Percentiles rank a stretch among this genome's conserved stretches.
Conservation (phyloP, 2,113 vertebrate genomes). For the Pimephales promelas region DNA sequence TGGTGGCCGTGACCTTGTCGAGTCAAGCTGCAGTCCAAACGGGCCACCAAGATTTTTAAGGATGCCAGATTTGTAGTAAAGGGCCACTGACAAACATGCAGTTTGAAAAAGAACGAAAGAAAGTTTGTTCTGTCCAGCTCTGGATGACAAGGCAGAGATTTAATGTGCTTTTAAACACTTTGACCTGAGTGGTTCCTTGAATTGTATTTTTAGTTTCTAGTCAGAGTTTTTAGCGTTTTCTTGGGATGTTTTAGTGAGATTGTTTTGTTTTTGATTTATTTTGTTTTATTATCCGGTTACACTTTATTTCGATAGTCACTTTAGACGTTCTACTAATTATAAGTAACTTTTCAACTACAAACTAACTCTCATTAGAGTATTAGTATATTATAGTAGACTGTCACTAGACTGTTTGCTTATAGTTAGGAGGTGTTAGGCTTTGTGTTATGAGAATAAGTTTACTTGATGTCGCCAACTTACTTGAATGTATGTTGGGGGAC, state of each 20-base stretch:
- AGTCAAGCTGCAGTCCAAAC: neutral
- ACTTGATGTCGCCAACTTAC: no score
- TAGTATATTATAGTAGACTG: no score
- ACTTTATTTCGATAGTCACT: no score
- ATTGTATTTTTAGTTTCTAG: neutral
- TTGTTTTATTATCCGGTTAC: no score
- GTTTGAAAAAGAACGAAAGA: neutral
- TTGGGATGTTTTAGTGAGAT: neutral
- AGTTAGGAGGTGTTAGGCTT: no score
- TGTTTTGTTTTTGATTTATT: neutral
- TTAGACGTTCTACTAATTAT: no score
- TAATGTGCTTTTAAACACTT: conserved; percentile 24
- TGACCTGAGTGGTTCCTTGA: neutral
- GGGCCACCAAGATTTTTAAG: neutral
- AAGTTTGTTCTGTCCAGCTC: neutral
- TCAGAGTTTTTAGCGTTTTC: neutral
- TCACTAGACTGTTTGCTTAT: no score
- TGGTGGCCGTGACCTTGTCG: conserved; percentile 21
- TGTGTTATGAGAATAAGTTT: no score
- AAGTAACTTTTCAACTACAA: no score
- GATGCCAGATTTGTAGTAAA: neutral
- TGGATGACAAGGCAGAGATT: conserved; percentile 4
- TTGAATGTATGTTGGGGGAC: no score
- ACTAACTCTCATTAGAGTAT: no score
- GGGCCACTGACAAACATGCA: neutral